Percentiles rank a stretch among this genome's conserved stretches.
Evolutionary conservation across 2,888 invertebrate species (phyloP).

Genomic region (Notodonta ziczac): DNA sequence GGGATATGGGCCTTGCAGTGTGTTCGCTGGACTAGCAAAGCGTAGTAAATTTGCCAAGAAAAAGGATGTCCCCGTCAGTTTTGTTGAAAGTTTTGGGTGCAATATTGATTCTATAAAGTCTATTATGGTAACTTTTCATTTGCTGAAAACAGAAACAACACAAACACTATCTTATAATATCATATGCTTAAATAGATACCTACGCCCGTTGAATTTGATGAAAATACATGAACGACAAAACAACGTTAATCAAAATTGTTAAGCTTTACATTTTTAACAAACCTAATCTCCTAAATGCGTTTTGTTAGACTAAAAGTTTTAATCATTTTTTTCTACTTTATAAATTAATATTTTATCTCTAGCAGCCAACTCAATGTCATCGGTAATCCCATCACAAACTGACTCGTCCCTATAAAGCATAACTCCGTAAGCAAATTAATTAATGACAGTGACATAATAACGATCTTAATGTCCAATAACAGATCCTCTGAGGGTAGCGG

Average conservation of each 20-base stretch:
- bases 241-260: neutral
- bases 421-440: neutral
- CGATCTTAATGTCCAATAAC: conserved; percentile 18
- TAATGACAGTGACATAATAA: conserved; percentile 5
- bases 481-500: conserved; percentile 9
- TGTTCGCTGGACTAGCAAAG: no score
- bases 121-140: no score
- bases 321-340: neutral
- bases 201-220: no score
- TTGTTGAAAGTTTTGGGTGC: no score
- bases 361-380: neutral
- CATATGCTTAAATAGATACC: no score
- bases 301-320: neutral
- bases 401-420: neutral
- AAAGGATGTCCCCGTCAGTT: no score
- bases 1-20: no score
- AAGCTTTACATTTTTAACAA: neutral
- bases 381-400: neutral
- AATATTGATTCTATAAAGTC: no score
- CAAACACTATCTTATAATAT: no score
- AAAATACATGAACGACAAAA: no score
- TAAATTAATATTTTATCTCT: neutral
- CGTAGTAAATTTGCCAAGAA: no score
- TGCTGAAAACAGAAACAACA: no score
- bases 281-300: neutral